These are phyloP conservation scores for Caenorhabditis sinica DNA, from an alignment of 2,888 invertebrate genomes.

Conservation along the genomic window DNA sequence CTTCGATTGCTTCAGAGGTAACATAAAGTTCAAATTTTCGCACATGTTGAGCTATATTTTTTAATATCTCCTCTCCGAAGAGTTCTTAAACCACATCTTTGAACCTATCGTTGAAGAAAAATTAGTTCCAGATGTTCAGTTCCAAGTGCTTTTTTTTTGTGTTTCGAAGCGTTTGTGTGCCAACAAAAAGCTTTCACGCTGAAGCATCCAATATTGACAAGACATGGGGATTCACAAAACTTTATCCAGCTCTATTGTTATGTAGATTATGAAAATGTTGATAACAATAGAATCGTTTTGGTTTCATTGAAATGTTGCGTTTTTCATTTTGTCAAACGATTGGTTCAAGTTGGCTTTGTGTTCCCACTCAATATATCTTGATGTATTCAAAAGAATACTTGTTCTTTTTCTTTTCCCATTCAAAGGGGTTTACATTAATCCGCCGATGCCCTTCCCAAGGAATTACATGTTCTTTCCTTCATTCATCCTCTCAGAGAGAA, in stretches of 20 bases:
- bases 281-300: background rate
- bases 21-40: background rate
- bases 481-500: conserved; percentile 5
- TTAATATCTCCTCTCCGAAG: background rate
- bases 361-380: background rate
- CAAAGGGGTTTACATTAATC: conserved; percentile 30
- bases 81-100: background rate
- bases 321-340: conserved; percentile 8
- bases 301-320: conserved; percentile 14
- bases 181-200: too few relatives aligned
- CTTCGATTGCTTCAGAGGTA: too few relatives aligned
- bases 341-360: background rate
- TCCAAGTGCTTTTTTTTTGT: conserved; percentile 3
- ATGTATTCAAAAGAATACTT: conserved; percentile 26
- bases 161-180: background rate
- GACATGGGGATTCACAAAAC: background rate
- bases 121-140: conserved; percentile 39
- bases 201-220: background rate
- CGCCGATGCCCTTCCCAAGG: conserved; percentile 28
- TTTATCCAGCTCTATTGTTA: background rate
- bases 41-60: background rate
- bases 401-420: conserved; percentile 14
- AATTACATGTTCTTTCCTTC: conserved; percentile 38
- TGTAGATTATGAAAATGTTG: conserved; percentile 6
- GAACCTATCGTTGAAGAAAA: background rate